phyloP scores from a whole-genome alignment of 2,797 vertebrate genomes.

The Cuculus canorus region DNA sequence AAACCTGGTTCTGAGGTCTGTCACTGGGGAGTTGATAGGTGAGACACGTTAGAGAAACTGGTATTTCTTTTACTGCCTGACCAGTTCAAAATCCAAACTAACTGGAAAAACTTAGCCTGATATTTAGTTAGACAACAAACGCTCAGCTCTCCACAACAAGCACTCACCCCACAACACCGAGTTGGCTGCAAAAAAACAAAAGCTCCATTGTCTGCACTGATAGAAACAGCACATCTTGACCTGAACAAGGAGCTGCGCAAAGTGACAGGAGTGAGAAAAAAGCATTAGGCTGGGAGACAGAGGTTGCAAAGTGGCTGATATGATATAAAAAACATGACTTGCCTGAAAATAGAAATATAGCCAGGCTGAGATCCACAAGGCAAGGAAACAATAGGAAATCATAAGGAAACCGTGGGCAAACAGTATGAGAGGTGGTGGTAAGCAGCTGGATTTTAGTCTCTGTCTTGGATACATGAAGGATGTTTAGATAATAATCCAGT shows the following conservation, averaged over 20 bases:
- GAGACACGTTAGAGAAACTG: accelerated
- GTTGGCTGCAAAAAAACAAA: background rate
- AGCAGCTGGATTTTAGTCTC: background rate
- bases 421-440: background rate
- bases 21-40: background rate
- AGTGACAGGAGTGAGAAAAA: background rate
- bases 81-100: background rate
- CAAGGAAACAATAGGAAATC: background rate
- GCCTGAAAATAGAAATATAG: background rate
- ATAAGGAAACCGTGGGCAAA: accelerated
- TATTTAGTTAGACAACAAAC: background rate
- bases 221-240: background rate
- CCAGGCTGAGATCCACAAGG: background rate
- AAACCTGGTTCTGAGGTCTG: background rate
- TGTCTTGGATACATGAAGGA: background rate
- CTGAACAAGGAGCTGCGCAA: background rate
- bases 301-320: background rate
- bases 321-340: background rate
- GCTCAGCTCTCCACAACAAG: background rate
- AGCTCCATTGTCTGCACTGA: background rate
- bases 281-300: background rate
- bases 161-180: background rate
- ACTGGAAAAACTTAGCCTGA: background rate
- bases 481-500: background rate
- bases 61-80: background rate